phyloP scores from a whole-genome alignment of 2,888 invertebrate genomes.

The Eupelmus urozonus region DNA sequence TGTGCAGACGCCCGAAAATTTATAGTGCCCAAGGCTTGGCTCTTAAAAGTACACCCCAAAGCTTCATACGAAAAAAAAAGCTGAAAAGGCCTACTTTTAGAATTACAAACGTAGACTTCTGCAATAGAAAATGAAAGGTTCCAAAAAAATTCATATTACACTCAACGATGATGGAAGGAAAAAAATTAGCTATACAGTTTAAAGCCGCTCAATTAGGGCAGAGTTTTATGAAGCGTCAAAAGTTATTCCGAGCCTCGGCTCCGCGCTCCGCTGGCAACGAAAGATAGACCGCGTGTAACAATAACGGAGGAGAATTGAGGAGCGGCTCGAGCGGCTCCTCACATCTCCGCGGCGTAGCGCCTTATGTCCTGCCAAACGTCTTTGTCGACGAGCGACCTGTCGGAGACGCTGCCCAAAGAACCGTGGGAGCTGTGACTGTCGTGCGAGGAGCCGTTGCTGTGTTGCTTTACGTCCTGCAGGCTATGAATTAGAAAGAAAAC shows the following conservation, averaged over 20 bases:
- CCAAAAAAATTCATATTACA: neutral
- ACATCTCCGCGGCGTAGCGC: conserved; percentile 63
- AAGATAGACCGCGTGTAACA: neutral
- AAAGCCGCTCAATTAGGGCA: neutral
- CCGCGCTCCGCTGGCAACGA: no score
- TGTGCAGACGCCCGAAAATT: no score
- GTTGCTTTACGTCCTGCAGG: conserved; percentile 58
- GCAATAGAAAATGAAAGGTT: neutral
- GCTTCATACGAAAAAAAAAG: no score
- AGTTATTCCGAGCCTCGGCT: conserved; percentile 33
- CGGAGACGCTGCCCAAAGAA: conserved; percentile 63
- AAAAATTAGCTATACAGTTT: no score
- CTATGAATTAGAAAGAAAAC: conserved; percentile 35
- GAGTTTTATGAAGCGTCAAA: conserved; percentile 13
- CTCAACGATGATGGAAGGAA: no score
- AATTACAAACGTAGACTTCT: neutral
- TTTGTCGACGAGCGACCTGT: conserved; percentile 64
- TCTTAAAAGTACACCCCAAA: no score
- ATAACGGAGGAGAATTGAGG: conserved; percentile 7
- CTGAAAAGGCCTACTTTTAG: conserved; percentile 10
- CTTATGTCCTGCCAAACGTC: conserved; percentile 62
- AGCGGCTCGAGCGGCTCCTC: conserved; percentile 25
- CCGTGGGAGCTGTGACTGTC: conserved; percentile 70
- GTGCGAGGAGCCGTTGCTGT: conserved; percentile 64
- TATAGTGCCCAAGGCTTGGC: no score